These are phyloP conservation scores for Manis crassicaudata DNA, from an alignment of 2,797 vertebrate species.

Conservation along the genomic window DNA sequence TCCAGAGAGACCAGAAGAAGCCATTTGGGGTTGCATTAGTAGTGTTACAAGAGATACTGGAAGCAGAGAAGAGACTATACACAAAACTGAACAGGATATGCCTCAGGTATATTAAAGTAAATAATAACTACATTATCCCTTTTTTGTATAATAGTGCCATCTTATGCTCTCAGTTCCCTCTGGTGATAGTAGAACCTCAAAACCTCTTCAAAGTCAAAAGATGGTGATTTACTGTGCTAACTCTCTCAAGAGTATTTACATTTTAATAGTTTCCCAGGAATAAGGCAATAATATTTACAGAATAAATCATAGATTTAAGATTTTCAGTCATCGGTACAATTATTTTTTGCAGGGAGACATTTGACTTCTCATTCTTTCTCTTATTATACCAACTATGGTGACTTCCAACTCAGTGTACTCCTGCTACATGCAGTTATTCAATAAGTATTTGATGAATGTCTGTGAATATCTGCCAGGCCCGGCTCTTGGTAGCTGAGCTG, in stretches of 20 bases:
- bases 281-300: background rate
- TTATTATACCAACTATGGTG: background rate
- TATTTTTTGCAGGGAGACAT: background rate
- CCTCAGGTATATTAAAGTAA: background rate
- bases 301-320: background rate
- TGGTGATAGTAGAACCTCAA: background rate
- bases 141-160: too few relatives aligned
- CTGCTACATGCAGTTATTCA: background rate
- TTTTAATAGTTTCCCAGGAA: background rate
- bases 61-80: background rate
- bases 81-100: background rate
- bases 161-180: background rate
- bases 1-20: background rate
- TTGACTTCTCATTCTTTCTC: background rate
- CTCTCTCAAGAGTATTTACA: background rate
- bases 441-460: background rate
- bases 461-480: background rate
- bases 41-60: background rate
- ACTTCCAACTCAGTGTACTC: background rate
- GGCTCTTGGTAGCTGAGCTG: background rate
- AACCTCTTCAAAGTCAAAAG: background rate
- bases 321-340: slow-evolving; percentile 9
- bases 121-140: background rate
- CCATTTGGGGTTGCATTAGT: background rate
- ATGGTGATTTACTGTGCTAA: background rate